A percentile compares a stretch with the other conserved stretches of the same genome.
Conservation (phyloP, 2,113 vertebrate genomes). For the Lonchura striata region DNA sequence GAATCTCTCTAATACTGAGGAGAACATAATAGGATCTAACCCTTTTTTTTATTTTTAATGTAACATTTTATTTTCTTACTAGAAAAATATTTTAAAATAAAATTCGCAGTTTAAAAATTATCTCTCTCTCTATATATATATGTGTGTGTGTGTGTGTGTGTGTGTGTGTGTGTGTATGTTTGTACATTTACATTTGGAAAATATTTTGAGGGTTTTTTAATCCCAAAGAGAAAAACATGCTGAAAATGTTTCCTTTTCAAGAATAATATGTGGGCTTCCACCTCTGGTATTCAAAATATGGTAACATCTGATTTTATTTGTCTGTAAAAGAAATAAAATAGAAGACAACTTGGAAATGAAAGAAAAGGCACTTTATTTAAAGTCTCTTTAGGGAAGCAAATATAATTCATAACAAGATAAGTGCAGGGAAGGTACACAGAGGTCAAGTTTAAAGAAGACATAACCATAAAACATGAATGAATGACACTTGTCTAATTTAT, state of each 20-base stretch:
- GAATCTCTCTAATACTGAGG: not conserved
- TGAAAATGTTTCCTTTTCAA: not conserved
- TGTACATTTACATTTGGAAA: not conserved
- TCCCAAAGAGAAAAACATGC: not conserved
- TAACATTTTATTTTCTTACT: not conserved
- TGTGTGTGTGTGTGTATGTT: not conserved
- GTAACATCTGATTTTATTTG: not conserved
- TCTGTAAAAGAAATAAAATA: not conserved
- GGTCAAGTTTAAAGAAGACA: not conserved
- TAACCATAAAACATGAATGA: not conserved
- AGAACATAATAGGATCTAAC: not conserved
- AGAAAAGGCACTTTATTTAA: not conserved
- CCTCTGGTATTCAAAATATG: not conserved
- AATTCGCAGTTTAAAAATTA: not conserved
- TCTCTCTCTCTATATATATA: too few species aligned
- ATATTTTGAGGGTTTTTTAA: not conserved
- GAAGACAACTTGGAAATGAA: not conserved
- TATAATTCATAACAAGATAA: not conserved
- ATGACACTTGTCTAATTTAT: not conserved
- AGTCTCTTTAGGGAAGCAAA: not conserved
- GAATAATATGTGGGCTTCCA: not conserved
- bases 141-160: too few species aligned
- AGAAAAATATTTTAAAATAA: not conserved
- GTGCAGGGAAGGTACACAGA: not conserved
- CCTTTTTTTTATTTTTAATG: not conserved